These are phyloP conservation scores for Virgularia gustaviana DNA, from an alignment of 92 coral and sea anemone species.

Conservation along the genomic window DNA sequence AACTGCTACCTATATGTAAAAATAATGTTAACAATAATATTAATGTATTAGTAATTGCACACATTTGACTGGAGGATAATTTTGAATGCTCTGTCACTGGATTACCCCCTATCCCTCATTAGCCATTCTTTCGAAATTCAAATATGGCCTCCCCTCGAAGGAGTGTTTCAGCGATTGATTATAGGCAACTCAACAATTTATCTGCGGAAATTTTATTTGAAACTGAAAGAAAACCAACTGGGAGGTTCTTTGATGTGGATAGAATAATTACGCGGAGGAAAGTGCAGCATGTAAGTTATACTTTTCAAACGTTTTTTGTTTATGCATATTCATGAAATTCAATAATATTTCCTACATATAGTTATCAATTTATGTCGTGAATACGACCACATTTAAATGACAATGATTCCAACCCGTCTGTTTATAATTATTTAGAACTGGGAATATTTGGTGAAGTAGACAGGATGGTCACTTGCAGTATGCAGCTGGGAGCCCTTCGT, in stretches of 20 bases:
- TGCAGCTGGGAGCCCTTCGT: conserved; percentile 19
- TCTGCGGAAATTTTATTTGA: neutral
- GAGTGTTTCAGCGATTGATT: neutral
- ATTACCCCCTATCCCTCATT: too few relatives aligned
- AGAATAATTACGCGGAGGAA: conserved; percentile 5
- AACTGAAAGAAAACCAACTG: conserved; percentile 7
- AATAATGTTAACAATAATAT: too few relatives aligned
- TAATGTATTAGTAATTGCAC: too few relatives aligned
- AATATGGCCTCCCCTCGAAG: conserved; percentile 7
- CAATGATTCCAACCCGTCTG: neutral
- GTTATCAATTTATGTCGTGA: too few relatives aligned
- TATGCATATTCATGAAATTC: neutral
- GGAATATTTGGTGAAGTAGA: conserved; percentile 12
- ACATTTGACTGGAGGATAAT: too few relatives aligned
- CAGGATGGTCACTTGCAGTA: conserved; percentile 9
- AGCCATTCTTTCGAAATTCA: too few relatives aligned
- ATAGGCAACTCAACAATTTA: conserved; percentile 9
- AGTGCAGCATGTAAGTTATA: neutral
- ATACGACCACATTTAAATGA: neutral
- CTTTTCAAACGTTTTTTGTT: neutral
- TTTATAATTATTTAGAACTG: conserved; percentile 1
- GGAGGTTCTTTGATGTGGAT: conserved; percentile 6
- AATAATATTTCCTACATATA: neutral
- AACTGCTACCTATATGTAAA: too few relatives aligned
- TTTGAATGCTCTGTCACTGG: too few relatives aligned